Evolutionary conservation across 2,797 vertebrate species (phyloP).

Genomic region (Poecilia gillii): DNA sequence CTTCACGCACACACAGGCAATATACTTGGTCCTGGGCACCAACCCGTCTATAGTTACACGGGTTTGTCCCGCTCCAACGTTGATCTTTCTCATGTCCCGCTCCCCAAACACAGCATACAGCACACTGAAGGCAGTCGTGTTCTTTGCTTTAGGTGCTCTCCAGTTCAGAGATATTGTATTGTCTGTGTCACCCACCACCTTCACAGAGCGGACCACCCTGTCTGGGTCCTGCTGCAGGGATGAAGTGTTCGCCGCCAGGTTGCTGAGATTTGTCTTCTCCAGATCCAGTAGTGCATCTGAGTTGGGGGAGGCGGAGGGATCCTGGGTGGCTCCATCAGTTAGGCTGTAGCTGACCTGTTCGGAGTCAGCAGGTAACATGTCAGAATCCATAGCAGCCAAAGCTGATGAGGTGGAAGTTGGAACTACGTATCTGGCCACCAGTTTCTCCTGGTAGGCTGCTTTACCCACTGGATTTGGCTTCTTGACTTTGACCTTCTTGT

Average conservation of each 20-base stretch:
- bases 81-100: slow-evolving; percentile 89
- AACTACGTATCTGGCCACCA: slow-evolving; percentile 84
- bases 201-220: slow-evolving; percentile 87
- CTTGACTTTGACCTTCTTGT: slow-evolving; percentile 79
- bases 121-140: slow-evolving; percentile 89
- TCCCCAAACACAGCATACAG: slow-evolving; percentile 94
- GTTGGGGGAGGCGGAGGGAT: slow-evolving; percentile 60
- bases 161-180: slow-evolving; percentile 92
- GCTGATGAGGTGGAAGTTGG: slow-evolving; percentile 71
- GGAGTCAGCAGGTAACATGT: slow-evolving; percentile 47
- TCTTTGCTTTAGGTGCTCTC: slow-evolving; percentile 89
- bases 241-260: slow-evolving; percentile 84
- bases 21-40: slow-evolving; percentile 93
- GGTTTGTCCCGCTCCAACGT: slow-evolving; percentile 88
- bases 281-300: slow-evolving; percentile 74
- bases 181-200: slow-evolving; percentile 93
- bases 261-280: slow-evolving; percentile 83
- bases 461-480: slow-evolving; percentile 78
- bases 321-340: slow-evolving; percentile 54
- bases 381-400: slow-evolving; percentile 46
- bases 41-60: slow-evolving; percentile 89
- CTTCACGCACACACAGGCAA: slow-evolving; percentile 91
- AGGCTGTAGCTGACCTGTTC: slow-evolving; percentile 73
- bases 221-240: slow-evolving; percentile 83
- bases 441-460: slow-evolving; percentile 88